Evolutionary conservation across 2,797 vertebrate genomes (phyloP).

Genomic region (Halcyon badia): DNA sequence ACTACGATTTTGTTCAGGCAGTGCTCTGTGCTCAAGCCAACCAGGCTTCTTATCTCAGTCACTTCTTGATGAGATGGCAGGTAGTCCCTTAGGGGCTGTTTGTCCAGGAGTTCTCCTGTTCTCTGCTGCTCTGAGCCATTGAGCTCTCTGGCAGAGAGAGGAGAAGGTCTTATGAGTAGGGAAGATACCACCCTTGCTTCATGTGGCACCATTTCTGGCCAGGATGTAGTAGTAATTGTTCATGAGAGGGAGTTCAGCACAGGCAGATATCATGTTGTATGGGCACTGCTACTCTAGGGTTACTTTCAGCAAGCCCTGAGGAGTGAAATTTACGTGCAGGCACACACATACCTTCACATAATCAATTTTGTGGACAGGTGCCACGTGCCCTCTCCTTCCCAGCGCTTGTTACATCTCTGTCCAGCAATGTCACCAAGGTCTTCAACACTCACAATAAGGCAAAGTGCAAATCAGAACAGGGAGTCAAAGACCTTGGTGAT

Average conservation of each 20-base stretch:
- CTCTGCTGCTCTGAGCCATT: background rate
- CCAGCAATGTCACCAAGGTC: slow-evolving; percentile 2
- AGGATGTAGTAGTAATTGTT: background rate
- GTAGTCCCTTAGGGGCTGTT: background rate
- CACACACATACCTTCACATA: background rate
- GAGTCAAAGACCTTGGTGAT: slow-evolving; percentile 11
- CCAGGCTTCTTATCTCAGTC: background rate
- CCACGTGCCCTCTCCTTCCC: background rate
- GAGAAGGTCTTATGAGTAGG: background rate
- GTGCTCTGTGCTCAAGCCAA: background rate
- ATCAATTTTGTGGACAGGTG: background rate
- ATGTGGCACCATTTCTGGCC: background rate
- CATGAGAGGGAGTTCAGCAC: background rate
- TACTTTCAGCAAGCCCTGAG: background rate
- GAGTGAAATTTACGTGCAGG: background rate
- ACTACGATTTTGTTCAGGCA: background rate
- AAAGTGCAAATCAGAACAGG: background rate
- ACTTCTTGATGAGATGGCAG: background rate
- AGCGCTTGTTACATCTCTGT: background rate
- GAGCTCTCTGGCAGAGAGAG: background rate
- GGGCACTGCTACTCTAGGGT: background rate
- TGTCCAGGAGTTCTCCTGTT: background rate
- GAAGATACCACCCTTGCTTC: background rate
- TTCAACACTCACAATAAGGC: background rate
- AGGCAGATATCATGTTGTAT: accelerated